Evolutionary conservation across 2,113 vertebrate species (phyloP).

Genomic region (Mionectes macconnelli): DNA sequence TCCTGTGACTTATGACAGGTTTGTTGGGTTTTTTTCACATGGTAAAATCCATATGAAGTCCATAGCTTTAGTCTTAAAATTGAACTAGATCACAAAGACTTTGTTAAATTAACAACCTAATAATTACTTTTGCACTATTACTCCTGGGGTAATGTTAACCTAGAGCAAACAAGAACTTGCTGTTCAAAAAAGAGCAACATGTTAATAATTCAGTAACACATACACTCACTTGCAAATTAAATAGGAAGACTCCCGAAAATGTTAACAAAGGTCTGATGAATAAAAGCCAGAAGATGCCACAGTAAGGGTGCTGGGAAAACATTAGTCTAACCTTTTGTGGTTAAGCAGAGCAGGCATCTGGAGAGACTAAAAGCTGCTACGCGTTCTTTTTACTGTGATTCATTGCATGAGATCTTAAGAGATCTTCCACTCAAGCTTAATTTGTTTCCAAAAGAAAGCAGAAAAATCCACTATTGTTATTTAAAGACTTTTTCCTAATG

Average conservation of each 20-base stretch:
- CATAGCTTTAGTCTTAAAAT: background rate
- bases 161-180: background rate
- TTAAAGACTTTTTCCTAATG: background rate
- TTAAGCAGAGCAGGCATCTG: background rate
- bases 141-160: background rate
- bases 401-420: background rate
- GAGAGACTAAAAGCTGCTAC: background rate
- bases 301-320: background rate
- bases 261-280: background rate
- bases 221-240: background rate
- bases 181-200: constrained; percentile 20
- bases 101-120: constrained; percentile 38
- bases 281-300: background rate
- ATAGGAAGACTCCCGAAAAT: background rate
- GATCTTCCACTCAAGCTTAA: background rate
- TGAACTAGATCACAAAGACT: background rate
- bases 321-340: background rate
- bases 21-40: background rate
- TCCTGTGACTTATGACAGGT: background rate
- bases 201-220: constrained; percentile 20
- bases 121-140: constrained; percentile 8
- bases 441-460: background rate
- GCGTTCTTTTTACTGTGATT: background rate
- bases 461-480: background rate
- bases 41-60: constrained; percentile 9